Evolutionary conservation across 64 coral and sea anemone genomes (phyloP).

Genomic region (Orbicella faveolata): DNA sequence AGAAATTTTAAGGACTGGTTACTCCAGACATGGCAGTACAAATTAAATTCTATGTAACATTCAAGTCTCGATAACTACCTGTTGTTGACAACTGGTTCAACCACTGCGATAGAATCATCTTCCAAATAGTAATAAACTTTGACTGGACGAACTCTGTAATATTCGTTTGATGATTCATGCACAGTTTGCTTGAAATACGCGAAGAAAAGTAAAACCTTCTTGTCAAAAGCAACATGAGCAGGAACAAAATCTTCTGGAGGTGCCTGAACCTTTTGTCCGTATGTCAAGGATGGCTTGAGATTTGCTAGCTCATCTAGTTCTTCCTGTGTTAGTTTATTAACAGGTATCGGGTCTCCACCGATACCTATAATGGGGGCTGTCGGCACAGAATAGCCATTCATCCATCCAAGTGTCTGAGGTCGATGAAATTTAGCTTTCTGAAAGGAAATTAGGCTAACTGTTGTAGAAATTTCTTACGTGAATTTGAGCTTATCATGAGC

Average conservation of each 20-base stretch:
- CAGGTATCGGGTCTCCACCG: constrained; percentile 95
- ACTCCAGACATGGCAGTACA: no score
- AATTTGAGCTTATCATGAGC: no score
- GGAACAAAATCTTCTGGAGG: constrained; percentile 97
- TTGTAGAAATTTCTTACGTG: not conserved
- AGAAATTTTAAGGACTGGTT: no score
- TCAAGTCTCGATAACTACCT: constrained; percentile 38
- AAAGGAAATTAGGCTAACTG: constrained; percentile 7
- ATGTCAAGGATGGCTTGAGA: constrained; percentile 91
- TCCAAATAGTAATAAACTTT: constrained; percentile 99
- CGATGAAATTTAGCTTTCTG: constrained; percentile 97
- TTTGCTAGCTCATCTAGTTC: constrained; percentile 97
- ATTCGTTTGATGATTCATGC: constrained; percentile 89
- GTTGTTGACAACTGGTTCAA: constrained; percentile 93
- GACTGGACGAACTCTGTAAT: constrained; percentile 95
- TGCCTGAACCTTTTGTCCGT: constrained; percentile 97
- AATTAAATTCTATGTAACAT: no score
- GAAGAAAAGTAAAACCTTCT: constrained; percentile 93
- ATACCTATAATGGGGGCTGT: constrained; percentile 76
- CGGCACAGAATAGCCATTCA: constrained; percentile 90
- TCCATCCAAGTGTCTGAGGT: constrained; percentile 94
- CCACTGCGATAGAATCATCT: constrained; percentile 96
- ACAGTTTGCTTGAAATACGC: constrained; percentile 99
- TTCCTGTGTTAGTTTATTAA: constrained; percentile 92
- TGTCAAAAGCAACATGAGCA: constrained; percentile 97